Conservation (phyloP, 2,797 vertebrate genomes). For the Myotis findleyi region DNA sequence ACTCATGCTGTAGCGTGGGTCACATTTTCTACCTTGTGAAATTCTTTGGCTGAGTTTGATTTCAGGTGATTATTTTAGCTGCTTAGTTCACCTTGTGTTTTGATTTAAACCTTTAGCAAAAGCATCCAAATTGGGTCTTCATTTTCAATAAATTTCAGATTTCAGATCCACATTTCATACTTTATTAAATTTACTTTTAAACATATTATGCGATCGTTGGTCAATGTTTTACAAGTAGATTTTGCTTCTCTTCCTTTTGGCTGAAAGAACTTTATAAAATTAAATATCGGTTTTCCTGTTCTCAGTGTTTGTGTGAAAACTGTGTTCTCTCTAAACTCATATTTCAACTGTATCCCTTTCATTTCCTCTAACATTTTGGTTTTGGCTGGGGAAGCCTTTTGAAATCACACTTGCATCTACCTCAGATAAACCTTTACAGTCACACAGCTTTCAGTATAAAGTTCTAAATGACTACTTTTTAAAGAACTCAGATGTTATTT, state of each 20-base stretch:
- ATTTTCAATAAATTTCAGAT: slow-evolving; percentile 48
- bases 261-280: slow-evolving; percentile 23
- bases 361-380: neutral
- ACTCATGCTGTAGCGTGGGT: neutral
- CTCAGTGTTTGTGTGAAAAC: slow-evolving; percentile 25
- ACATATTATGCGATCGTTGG: neutral
- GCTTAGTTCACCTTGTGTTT: neutral
- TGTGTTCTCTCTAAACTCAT: neutral
- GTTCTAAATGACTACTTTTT: neutral
- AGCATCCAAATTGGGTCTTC: neutral
- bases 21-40: neutral
- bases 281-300: neutral
- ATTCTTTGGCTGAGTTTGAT: slow-evolving; percentile 9
- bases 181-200: slow-evolving; percentile 54
- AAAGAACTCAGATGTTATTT: slow-evolving; percentile 32
- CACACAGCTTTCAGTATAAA: neutral
- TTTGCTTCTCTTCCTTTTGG: slow-evolving; percentile 45
- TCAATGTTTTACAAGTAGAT: neutral
- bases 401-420: neutral
- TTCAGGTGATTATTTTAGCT: neutral
- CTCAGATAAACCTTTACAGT: slow-evolving; percentile 12
- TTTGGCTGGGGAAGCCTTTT: neutral
- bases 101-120: slow-evolving; percentile 52
- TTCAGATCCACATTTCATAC: neutral
- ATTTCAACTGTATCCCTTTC: neutral